Evolutionary conservation across 2,113 vertebrate genomes (phyloP).

Genomic region (Tragelaphus scriptus): DNA sequence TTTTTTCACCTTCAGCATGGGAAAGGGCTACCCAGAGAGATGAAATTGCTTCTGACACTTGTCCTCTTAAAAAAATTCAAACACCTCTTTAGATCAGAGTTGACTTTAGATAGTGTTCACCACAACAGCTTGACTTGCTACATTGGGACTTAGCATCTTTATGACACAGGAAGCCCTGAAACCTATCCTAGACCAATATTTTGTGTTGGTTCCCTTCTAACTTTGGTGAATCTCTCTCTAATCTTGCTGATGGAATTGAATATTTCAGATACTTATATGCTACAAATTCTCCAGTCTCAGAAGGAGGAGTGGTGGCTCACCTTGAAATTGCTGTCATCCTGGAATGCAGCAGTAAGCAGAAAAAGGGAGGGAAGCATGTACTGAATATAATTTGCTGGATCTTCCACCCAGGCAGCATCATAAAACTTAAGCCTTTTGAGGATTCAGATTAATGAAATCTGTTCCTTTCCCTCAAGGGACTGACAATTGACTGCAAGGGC

Average conservation of each 20-base stretch:
- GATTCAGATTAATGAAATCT: not conserved
- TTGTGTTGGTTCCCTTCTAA: not conserved
- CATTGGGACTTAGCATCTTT: not conserved
- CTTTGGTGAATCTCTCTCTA: not conserved
- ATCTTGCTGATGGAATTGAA: not conserved
- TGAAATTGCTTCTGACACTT: constrained; percentile 22
- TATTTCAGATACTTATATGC: not conserved
- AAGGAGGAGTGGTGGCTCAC: not conserved
- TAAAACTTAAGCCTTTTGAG: not conserved
- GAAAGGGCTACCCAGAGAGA: not conserved
- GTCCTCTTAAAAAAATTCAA: constrained; percentile 38
- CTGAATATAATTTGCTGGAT: not conserved
- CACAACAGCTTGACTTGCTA: not conserved
- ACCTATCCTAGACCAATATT: not conserved
- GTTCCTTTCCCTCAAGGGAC: not conserved
- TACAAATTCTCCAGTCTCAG: not conserved
- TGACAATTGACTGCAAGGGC: not conserved
- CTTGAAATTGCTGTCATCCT: not conserved
- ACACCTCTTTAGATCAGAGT: constrained; percentile 19
- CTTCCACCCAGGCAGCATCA: not conserved
- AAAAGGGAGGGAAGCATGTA: not conserved
- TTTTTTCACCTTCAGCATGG: not conserved
- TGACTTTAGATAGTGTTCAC: not conserved
- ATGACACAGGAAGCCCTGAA: not conserved
- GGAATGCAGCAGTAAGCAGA: not conserved